Evolutionary conservation across 2,888 invertebrate species (phyloP).

Genomic region (Philereme vetulata): DNA sequence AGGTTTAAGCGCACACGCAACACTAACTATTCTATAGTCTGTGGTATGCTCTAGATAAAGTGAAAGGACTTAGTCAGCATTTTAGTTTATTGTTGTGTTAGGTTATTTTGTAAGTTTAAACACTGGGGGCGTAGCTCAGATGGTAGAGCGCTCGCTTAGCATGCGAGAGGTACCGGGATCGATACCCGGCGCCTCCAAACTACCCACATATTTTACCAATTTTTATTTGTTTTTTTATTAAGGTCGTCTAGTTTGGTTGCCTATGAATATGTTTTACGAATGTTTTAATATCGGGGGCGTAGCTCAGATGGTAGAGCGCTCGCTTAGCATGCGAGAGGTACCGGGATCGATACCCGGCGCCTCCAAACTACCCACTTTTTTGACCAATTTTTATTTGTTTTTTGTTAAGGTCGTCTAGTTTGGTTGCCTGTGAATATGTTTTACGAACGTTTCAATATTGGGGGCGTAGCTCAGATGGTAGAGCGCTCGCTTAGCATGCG

Average conservation of each 20-base stretch:
- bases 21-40: slow-evolving; percentile 18
- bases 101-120: slow-evolving; percentile 14
- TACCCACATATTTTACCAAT: slow-evolving; percentile 30
- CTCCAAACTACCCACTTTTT: too few species aligned
- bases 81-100: slow-evolving; percentile 22
- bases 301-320: slow-evolving; percentile 84
- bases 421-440: not conserved
- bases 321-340: slow-evolving; percentile 84
- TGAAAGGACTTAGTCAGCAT: slow-evolving; percentile 36
- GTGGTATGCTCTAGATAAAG: slow-evolving; percentile 37
- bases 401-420: too few species aligned
- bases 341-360: slow-evolving; percentile 84
- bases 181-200: slow-evolving; percentile 82
- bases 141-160: slow-evolving; percentile 85
- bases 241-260: too few species aligned
- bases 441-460: slow-evolving; percentile 15
- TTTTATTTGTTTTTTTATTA: not conserved
- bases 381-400: too few species aligned
- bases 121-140: slow-evolving; percentile 67
- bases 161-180: slow-evolving; percentile 84
- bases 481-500: slow-evolving; percentile 85
- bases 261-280: not conserved
- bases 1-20: slow-evolving; percentile 11
- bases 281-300: slow-evolving; percentile 64
- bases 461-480: slow-evolving; percentile 79